phyloP scores from a whole-genome alignment of 2,113 vertebrate species.

The Phoxinus phoxinus region DNA sequence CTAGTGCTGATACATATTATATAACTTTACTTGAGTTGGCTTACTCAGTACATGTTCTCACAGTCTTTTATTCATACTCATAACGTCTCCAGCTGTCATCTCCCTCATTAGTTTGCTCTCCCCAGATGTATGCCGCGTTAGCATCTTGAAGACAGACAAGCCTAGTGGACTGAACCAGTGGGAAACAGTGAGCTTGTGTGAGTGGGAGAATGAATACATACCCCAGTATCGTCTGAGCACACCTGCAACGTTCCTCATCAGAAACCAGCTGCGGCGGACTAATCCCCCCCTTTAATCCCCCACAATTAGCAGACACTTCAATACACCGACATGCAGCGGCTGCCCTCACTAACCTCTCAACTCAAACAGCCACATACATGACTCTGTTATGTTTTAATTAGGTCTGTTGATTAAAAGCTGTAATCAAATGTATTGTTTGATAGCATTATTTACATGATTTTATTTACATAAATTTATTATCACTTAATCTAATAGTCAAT shows the following conservation, averaged over 20 bases:
- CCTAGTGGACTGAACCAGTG: constrained; percentile 1
- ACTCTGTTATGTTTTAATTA: background rate
- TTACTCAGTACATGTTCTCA: background rate
- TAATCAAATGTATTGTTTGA: background rate
- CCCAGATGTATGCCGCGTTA: background rate
- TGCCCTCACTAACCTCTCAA: background rate
- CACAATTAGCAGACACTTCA: constrained; percentile 36
- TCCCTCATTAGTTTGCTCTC: constrained; percentile 26
- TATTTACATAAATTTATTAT: background rate
- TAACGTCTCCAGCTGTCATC: constrained; percentile 13
- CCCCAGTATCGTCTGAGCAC: background rate
- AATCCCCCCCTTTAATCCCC: constrained; percentile 15
- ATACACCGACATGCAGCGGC: background rate
- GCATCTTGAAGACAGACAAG: constrained; percentile 31
- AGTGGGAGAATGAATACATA: constrained; percentile 15
- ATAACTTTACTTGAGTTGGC: background rate
- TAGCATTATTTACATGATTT: background rate
- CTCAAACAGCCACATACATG: background rate
- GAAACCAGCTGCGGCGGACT: constrained; percentile 38
- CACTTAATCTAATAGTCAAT: background rate
- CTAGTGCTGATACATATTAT: constrained; percentile 7
- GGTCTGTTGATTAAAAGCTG: background rate
- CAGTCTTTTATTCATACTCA: background rate
- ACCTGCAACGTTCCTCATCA: constrained; percentile 23
- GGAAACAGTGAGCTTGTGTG: background rate